Conservation (phyloP, 2,888 invertebrate species). For the Rhingia rostrata region DNA sequence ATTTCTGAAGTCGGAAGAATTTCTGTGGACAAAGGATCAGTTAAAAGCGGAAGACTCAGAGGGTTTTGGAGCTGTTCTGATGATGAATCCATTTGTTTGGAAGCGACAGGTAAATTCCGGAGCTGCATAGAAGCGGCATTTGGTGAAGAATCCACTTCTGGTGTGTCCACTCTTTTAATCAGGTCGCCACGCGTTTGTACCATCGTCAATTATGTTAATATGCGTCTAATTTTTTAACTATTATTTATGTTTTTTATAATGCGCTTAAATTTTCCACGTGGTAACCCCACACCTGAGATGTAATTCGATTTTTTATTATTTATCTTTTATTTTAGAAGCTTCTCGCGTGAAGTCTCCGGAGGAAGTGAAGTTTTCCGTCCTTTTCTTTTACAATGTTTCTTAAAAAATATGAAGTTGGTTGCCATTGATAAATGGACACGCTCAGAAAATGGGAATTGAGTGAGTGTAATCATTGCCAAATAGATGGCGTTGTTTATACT, state of each 20-base stretch:
- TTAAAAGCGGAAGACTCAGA: neutral
- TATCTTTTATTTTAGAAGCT: neutral
- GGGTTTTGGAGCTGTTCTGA: neutral
- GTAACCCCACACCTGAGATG: slow-evolving; percentile 1
- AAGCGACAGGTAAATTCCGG: neutral
- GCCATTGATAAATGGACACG: too few species aligned
- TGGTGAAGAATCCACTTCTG: neutral
- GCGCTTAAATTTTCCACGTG: neutral
- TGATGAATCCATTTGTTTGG: neutral
- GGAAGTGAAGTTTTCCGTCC: too few species aligned
- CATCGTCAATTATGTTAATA: neutral
- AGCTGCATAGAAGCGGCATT: neutral
- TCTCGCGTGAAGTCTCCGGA: too few species aligned
- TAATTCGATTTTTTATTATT: neutral
- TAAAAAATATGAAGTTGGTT: too few species aligned
- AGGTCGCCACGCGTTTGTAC: neutral
- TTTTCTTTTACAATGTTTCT: too few species aligned
- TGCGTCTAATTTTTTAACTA: neutral
- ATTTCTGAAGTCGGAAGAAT: neutral
- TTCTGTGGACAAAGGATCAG: neutral
- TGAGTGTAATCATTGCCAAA: too few species aligned
- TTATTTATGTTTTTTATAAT: neutral
- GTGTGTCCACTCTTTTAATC: neutral
- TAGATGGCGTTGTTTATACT: too few species aligned
- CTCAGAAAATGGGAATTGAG: too few species aligned